phyloP scores from a whole-genome alignment of 2,888 invertebrate species.

The Heliconius aoede region DNA sequence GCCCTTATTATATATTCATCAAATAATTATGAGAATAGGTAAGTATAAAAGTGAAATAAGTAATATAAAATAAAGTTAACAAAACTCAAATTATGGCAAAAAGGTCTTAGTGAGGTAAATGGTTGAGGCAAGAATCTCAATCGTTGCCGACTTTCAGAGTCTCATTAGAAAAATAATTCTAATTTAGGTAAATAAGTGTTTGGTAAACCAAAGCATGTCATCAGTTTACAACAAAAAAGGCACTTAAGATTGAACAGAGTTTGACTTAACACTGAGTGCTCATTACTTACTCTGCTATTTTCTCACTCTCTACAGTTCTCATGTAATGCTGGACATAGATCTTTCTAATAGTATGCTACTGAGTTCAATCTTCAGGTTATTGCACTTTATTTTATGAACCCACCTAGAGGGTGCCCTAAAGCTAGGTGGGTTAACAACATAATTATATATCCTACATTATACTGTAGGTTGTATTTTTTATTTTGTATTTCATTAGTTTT shows the following conservation, averaged over 20 bases:
- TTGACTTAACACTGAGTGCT: neutral
- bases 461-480: neutral
- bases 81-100: neutral
- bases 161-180: too few relatives aligned
- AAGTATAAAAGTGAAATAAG: slow-evolving; percentile 41
- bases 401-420: neutral
- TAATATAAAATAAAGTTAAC: neutral
- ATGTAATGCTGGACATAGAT: neutral
- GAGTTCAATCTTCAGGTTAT: neutral
- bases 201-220: neutral
- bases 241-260: neutral
- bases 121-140: neutral
- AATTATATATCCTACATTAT: neutral
- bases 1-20: slow-evolving; percentile 89
- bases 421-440: too few relatives aligned
- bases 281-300: neutral
- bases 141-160: too few relatives aligned
- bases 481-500: neutral
- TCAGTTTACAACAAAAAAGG: neutral
- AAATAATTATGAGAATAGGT: slow-evolving; percentile 87
- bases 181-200: neutral
- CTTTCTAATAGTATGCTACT: neutral
- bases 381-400: neutral
- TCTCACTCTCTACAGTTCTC: neutral
- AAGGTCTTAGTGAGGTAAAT: neutral